Evolutionary conservation across 2,888 invertebrate genomes (phyloP).

Genomic region (Elgonia sp.): DNA sequence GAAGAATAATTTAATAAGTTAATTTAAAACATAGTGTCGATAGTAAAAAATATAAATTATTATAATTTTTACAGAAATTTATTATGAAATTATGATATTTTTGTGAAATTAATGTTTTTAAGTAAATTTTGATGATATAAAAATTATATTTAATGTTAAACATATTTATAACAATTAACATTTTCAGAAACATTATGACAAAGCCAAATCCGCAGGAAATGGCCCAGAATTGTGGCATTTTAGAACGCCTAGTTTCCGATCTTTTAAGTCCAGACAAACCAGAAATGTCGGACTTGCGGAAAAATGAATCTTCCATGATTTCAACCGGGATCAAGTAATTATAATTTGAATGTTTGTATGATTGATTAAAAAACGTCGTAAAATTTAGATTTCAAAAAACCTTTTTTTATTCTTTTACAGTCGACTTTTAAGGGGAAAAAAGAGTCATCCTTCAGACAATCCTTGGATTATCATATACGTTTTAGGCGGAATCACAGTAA

Average conservation of each 20-base stretch:
- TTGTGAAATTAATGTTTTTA: too few relatives aligned
- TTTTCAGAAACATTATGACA: slow-evolving; percentile 87
- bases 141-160: neutral
- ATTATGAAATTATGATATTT: too few relatives aligned
- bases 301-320: slow-evolving; percentile 88
- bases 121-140: too few relatives aligned
- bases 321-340: slow-evolving; percentile 90
- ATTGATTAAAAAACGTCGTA: neutral
- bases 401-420: slow-evolving; percentile 84
- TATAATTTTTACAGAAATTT: too few relatives aligned
- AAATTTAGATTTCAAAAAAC: neutral
- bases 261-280: slow-evolving; percentile 89
- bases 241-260: slow-evolving; percentile 89
- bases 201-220: slow-evolving; percentile 87
- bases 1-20: too few relatives aligned
- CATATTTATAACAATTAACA: neutral
- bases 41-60: too few relatives aligned
- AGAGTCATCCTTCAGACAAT: slow-evolving; percentile 89
- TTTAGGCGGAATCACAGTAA: slow-evolving; percentile 90
- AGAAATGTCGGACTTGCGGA: slow-evolving; percentile 89
- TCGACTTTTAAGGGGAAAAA: slow-evolving; percentile 88
- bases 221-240: slow-evolving; percentile 88
- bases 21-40: too few relatives aligned
- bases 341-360: neutral
- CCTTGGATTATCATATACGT: slow-evolving; percentile 90